A percentile compares a stretch with the other conserved stretches of the same genome.
phyloP scores from a whole-genome alignment of 2,888 invertebrate species.

The Metalampra italica region DNA sequence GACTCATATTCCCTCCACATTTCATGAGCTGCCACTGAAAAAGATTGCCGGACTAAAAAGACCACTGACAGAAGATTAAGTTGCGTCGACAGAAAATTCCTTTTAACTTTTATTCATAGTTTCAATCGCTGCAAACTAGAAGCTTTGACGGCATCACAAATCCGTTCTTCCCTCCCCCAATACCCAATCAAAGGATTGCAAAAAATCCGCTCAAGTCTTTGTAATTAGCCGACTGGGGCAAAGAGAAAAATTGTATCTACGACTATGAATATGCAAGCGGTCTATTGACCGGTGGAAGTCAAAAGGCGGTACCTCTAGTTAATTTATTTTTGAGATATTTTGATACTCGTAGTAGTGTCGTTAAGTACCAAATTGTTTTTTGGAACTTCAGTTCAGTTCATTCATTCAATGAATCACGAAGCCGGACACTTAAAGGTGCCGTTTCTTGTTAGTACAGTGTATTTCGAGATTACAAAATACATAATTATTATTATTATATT shows the following conservation, averaged over 20 bases:
- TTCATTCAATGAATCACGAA: no score
- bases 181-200: conserved; percentile 36
- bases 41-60: background rate
- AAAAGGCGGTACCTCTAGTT: background rate
- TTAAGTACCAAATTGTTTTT: no score
- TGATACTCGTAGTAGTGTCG: background rate
- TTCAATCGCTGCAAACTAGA: background rate
- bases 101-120: background rate
- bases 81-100: background rate
- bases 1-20: background rate
- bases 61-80: background rate
- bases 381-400: no score
- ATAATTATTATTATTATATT: no score
- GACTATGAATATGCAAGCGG: conserved; percentile 43
- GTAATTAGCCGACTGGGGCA: conserved; percentile 30
- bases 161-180: conserved; percentile 40
- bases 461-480: no score
- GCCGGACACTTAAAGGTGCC: background rate
- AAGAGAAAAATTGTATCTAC: conserved; percentile 32
- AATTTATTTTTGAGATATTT: background rate
- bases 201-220: conserved; percentile 9
- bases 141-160: conserved; percentile 1
- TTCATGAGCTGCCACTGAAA: background rate
- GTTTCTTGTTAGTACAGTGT: no score
- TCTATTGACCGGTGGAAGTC: background rate